These are phyloP conservation scores for Zosterops japonicus DNA, from an alignment of 2,113 vertebrate species.

Conservation along the genomic window DNA sequence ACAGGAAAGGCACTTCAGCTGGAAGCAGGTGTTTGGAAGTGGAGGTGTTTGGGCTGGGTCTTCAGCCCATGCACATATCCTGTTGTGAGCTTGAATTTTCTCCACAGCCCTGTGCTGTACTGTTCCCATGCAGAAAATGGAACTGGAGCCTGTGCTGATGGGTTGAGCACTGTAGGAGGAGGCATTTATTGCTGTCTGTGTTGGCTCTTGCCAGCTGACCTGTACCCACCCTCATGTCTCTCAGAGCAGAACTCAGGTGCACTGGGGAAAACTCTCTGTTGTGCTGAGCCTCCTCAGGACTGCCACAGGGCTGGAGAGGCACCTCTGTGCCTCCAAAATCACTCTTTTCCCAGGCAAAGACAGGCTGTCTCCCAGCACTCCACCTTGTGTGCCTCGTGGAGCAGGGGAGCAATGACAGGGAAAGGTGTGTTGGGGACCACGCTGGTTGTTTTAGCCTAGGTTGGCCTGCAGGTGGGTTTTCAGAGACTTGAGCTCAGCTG, in stretches of 20 bases:
- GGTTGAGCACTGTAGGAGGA: rapidly evolving
- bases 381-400: rapidly evolving
- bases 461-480: not conserved
- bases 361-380: not conserved
- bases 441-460: not conserved
- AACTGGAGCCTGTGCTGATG: not conserved
- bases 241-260: not conserved
- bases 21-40: not conserved
- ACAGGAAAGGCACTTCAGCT: not conserved
- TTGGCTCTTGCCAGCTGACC: not conserved
- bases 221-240: rapidly evolving
- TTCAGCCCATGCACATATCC: not conserved
- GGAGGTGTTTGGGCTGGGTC: not conserved
- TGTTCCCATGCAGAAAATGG: not conserved
- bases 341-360: not conserved
- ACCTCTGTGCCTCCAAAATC: not conserved
- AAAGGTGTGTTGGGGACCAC: rapidly evolving
- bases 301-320: not conserved
- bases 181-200: not conserved
- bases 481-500: not conserved
- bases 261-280: not conserved
- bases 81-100: not conserved
- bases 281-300: not conserved
- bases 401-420: not conserved
- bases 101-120: not conserved